A percentile compares a stretch with the other conserved stretches of the same genome.
These are phyloP conservation scores for Diploptera punctata DNA, from an alignment of 2,888 invertebrate genomes.

Conservation along the genomic window DNA sequence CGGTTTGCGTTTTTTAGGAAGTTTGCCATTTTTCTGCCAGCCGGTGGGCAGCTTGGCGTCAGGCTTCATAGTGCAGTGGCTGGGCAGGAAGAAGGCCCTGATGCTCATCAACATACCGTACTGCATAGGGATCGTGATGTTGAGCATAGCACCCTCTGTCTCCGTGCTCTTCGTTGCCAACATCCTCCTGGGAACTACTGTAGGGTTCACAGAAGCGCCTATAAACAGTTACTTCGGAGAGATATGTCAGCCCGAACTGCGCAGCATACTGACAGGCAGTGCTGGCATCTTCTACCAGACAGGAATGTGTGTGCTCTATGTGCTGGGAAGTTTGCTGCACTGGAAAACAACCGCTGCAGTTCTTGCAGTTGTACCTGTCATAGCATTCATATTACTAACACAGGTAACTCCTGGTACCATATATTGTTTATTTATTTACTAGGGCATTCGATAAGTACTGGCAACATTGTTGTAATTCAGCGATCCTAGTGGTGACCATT, in stretches of 20 bases:
- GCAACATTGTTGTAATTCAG: no score
- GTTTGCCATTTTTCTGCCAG: constrained; percentile 22
- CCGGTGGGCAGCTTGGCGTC: constrained; percentile 48
- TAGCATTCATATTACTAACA: constrained; percentile 60
- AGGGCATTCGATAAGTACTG: no score
- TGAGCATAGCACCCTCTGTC: constrained; percentile 60
- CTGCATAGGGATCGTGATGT: constrained; percentile 61
- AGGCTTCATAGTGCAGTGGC: constrained; percentile 61
- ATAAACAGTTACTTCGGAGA: constrained; percentile 65
- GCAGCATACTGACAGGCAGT: constrained; percentile 3
- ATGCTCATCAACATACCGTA: constrained; percentile 65
- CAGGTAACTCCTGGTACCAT: constrained; percentile 55
- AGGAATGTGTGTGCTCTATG: constrained; percentile 61
- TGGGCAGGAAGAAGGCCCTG: constrained; percentile 62
- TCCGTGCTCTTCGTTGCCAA: constrained; percentile 60
- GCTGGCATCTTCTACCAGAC: constrained; percentile 44
- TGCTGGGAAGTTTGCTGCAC: constrained; percentile 60
- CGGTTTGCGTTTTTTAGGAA: neutral
- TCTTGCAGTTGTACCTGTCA: constrained; percentile 58
- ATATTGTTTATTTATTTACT: no score
- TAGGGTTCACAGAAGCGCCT: constrained; percentile 66
- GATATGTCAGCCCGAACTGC: constrained; percentile 58
- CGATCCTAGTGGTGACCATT: no score
- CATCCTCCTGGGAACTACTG: constrained; percentile 63
- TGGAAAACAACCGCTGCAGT: constrained; percentile 63